Evolutionary conservation across 2,113 vertebrate genomes (phyloP), one percentile per base, ranked within the genome.

Genomic region (Toxotes jaculatrix): DNA sequence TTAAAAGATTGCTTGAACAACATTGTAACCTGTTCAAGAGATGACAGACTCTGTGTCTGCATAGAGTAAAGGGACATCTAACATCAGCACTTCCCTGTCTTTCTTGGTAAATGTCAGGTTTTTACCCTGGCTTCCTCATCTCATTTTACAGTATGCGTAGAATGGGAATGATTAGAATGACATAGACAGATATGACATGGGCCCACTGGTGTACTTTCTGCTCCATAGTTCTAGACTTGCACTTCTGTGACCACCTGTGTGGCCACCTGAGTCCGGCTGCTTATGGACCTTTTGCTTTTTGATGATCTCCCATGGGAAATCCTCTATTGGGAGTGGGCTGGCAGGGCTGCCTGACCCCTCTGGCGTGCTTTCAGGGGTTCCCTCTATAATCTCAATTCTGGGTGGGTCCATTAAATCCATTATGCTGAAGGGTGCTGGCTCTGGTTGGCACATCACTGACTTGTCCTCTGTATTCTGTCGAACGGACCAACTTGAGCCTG

Each of bases 151-250:
- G 38, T 74, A 75, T 80, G 73, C 40, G 62, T 62, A 79, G 80
- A 80, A 90, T 89, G 87, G 77, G 82, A 90, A 89, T 92, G 89
- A 90, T 93, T 92, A 96, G 88, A 95, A 96, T 87, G 95, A 96
- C 90, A 96, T 94, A 77, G 95, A 96, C 92, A 96, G 86, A 80
- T 96, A 96, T 88, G 95, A 95, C 95, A 96, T 95, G 90, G 95
- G 95, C 82, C 95, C 95, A 90, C 95, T 95, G 83, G 93, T 95
- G 92, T 96, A 96, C 87, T 95, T 96, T 73, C 95, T 93, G 89
- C 94, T 95, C 95, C 95, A 96, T 61, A 96, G 92, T 89, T 96
- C 95, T 70, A 96, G 91, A 89, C 95, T 96, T 63, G 95, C 92
- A 21, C 95, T 96, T 82, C 95, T 93, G 83, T 94, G 94, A 56